Conservation (phyloP, 1,140 invertebrate genomes). For the Brachionus plicatilis region DNA sequence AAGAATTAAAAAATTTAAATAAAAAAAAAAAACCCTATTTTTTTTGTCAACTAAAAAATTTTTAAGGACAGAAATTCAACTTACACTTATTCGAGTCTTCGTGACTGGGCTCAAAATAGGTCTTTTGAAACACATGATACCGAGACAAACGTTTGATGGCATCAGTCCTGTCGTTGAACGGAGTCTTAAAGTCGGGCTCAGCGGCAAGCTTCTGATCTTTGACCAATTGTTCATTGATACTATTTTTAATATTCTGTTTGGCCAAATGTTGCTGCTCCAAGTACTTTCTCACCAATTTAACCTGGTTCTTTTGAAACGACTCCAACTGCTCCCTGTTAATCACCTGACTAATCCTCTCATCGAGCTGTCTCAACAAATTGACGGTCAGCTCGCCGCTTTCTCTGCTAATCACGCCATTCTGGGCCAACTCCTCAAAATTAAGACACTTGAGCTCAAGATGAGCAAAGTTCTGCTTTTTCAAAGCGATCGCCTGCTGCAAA, state of each 20-base stretch:
- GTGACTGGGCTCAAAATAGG: slow-evolving; percentile 3
- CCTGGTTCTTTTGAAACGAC: slow-evolving; percentile 30
- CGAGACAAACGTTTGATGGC: slow-evolving; percentile 25
- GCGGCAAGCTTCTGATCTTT: slow-evolving; percentile 15
- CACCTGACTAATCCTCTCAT: neutral
- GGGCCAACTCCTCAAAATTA: slow-evolving; percentile 34
- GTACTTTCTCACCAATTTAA: slow-evolving; percentile 6
- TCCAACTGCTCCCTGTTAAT: slow-evolving; percentile 11
- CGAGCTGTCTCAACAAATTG: neutral
- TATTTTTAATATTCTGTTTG: slow-evolving; percentile 28
- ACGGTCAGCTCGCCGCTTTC: neutral
- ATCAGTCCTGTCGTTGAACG: neutral
- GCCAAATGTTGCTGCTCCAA: slow-evolving; percentile 32
- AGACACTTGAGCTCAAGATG: slow-evolving; percentile 22
- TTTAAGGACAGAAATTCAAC: neutral
- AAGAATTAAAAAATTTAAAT: no score
- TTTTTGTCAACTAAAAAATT: no score
- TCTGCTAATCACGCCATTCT: slow-evolving; percentile 23
- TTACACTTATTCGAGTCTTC: slow-evolving; percentile 20
- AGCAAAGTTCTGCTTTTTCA: neutral
- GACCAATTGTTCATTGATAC: slow-evolving; percentile 17
- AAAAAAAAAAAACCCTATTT: no score
- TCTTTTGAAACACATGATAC: slow-evolving; percentile 38
- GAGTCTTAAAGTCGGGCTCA: neutral
- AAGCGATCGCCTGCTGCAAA: neutral